phyloP scores from a whole-genome alignment of 1,140 invertebrate genomes.

The Cotesia vestalis region DNA sequence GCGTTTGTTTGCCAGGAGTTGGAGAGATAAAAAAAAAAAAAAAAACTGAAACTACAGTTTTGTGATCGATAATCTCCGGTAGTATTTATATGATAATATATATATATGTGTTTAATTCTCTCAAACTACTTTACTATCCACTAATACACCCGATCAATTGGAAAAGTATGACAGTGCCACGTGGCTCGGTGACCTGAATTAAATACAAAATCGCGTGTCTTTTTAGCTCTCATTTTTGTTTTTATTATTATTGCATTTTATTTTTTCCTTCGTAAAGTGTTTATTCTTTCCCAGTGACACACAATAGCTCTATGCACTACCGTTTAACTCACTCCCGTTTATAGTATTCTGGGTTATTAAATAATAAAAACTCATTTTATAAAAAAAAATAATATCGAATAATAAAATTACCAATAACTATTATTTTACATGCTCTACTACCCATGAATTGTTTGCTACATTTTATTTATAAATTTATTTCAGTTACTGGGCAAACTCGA shows the following conservation, averaged over 20 bases:
- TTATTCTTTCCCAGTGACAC: neutral
- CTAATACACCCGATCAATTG: constrained; percentile 17
- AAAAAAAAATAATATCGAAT: too few relatives aligned
- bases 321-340: too few relatives aligned
- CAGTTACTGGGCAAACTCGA: too few relatives aligned
- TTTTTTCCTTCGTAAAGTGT: neutral
- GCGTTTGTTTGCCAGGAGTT: too few relatives aligned
- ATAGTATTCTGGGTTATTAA: too few relatives aligned
- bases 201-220: constrained; percentile 20
- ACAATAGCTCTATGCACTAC: too few relatives aligned
- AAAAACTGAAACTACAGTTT: neutral
- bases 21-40: constrained; percentile 2
- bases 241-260: constrained; percentile 5
- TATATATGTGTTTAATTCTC: constrained; percentile 3
- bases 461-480: too few relatives aligned
- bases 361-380: too few relatives aligned
- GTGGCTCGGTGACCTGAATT: constrained; percentile 20
- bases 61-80: neutral
- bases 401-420: too few relatives aligned
- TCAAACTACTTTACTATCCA: neutral
- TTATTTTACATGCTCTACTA: too few relatives aligned
- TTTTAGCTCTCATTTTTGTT: neutral
- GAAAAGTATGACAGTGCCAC: constrained; percentile 9
- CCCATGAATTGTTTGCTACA: too few relatives aligned
- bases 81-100: neutral